phyloP scores from a whole-genome alignment of 2,888 invertebrate genomes.

The Caenorhabditis sinica region DNA sequence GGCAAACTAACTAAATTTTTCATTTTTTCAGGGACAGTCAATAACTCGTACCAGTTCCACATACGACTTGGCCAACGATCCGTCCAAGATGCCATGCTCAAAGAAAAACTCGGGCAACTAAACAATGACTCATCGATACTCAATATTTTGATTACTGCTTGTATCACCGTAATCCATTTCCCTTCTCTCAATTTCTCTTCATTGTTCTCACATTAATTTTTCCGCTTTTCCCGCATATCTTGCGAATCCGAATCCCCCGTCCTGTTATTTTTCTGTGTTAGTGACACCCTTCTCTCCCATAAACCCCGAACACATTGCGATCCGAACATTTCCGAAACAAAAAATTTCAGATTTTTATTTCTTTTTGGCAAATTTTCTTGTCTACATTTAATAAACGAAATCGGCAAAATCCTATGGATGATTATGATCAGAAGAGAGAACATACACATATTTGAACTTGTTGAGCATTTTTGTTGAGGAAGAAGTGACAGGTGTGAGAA shows the following conservation, averaged over 20 bases:
- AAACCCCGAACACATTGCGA: slow-evolving; percentile 8
- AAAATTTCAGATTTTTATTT: slow-evolving; percentile 36
- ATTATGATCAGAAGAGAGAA: slow-evolving; percentile 45
- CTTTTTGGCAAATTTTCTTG: slow-evolving; percentile 40
- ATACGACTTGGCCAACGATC: slow-evolving; percentile 67
- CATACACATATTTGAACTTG: slow-evolving; percentile 62
- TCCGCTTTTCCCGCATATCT: slow-evolving; percentile 50
- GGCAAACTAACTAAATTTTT: background rate
- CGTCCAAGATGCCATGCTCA: slow-evolving; percentile 51
- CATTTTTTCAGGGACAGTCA: slow-evolving; percentile 72
- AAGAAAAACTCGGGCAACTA: slow-evolving; percentile 62
- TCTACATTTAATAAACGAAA: slow-evolving; percentile 40
- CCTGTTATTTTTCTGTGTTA: slow-evolving; percentile 50
- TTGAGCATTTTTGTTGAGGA: slow-evolving; percentile 58
- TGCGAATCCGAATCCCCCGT: slow-evolving; percentile 24
- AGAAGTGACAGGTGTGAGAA: slow-evolving; percentile 18
- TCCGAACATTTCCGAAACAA: slow-evolving; percentile 16
- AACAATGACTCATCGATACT: slow-evolving; percentile 16
- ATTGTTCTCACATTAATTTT: slow-evolving; percentile 20
- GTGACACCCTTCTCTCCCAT: background rate
- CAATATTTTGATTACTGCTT: slow-evolving; percentile 16
- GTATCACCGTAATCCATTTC: background rate
- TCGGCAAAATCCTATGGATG: slow-evolving; percentile 37
- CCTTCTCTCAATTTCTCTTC: background rate
- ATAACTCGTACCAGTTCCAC: slow-evolving; percentile 71